These are phyloP conservation scores for Noctua janthe DNA, from an alignment of 2,888 invertebrate species.

Conservation along the genomic window DNA sequence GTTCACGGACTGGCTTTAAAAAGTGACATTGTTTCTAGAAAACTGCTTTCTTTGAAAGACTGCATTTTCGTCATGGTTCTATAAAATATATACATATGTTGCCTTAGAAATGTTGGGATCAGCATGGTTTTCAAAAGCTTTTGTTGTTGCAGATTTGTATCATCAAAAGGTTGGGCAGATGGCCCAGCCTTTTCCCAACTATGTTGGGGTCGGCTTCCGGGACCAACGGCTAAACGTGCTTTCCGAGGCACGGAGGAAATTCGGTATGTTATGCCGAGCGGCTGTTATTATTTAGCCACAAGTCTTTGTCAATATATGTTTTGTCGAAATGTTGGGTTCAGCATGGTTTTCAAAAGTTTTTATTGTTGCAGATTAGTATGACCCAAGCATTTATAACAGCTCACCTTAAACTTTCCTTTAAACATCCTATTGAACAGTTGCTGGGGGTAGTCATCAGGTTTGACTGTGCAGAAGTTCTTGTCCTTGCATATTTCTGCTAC, in stretches of 20 bases:
- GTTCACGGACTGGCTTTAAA: neutral
- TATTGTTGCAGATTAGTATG: neutral
- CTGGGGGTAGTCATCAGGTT: conserved; percentile 80
- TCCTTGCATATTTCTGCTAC: conserved; percentile 73
- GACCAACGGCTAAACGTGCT: neutral
- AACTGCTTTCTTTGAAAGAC: neutral
- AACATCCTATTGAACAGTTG: conserved; percentile 78
- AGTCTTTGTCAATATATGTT: neutral
- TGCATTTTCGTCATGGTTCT: neutral
- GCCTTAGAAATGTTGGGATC: neutral
- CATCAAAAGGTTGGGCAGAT: too few relatives aligned
- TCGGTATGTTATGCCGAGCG: neutral
- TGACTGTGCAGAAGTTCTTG: conserved; percentile 79
- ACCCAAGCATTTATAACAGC: neutral
- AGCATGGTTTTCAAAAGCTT: neutral
- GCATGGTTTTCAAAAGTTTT: too few relatives aligned
- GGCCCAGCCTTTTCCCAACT: neutral
- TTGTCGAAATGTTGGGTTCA: too few relatives aligned
- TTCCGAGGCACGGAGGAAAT: neutral
- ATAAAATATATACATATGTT: neutral
- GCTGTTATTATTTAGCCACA: neutral
- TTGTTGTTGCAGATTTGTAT: neutral
- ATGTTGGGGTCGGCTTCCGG: neutral
- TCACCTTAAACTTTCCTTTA: conserved; percentile 76
- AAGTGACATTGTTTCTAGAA: neutral